Percentiles rank a stretch among this genome's conserved stretches.
Conservation (phyloP, 2,113 vertebrate species). For the Pyrgilauda ruficollis region DNA sequence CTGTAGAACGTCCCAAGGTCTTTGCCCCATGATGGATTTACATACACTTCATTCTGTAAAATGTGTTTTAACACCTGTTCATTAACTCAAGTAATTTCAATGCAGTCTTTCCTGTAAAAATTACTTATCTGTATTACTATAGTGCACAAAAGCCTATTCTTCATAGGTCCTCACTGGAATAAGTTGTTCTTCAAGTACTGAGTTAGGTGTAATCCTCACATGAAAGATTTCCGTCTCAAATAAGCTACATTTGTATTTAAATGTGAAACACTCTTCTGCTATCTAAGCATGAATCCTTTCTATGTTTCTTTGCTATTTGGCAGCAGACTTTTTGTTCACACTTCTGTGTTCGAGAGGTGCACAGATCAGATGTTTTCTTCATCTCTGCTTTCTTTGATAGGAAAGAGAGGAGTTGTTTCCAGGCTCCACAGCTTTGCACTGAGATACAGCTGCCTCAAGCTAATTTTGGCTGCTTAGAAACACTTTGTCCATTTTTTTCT, state of each 20-base stretch:
- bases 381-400: not conserved
- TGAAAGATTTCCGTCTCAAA: not conserved
- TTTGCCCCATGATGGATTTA: not conserved
- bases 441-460: not conserved
- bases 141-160: not conserved
- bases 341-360: not conserved
- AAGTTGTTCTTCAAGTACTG: not conserved
- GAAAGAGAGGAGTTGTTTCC: not conserved
- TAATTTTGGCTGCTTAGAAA: not conserved
- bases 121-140: not conserved
- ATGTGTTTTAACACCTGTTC: not conserved
- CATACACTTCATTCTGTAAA: not conserved
- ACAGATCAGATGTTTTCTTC: not conserved
- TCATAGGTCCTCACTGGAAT: not conserved
- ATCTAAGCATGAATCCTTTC: not conserved
- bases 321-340: not conserved
- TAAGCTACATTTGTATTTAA: not conserved
- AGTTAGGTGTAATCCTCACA: not conserved
- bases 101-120: not conserved
- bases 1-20: not conserved
- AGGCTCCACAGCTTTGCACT: not conserved
- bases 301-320: not conserved
- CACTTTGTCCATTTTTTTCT: not conserved
- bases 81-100: not conserved
- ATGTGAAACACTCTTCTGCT: not conserved